Conservation (phyloP, 2,113 vertebrate species). For the Forbesichthys papilliferus region DNA sequence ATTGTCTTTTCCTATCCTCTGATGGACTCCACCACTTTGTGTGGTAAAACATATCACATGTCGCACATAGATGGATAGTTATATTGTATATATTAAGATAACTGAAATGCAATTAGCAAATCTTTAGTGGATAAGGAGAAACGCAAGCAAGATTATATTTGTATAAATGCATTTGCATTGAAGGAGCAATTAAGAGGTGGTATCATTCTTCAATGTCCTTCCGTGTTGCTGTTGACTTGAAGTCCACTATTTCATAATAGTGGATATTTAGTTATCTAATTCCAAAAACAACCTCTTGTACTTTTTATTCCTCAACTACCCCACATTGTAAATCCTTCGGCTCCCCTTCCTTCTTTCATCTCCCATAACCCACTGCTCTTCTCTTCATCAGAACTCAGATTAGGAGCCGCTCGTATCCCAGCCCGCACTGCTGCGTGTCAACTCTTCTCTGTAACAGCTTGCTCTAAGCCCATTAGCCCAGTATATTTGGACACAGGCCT, state of each 20-base stretch:
- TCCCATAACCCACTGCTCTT: slow-evolving; percentile 50
- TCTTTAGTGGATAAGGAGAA: too few species aligned
- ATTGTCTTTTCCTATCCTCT: too few species aligned
- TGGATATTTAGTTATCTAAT: slow-evolving; percentile 56
- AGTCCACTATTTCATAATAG: not conserved
- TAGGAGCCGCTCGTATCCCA: slow-evolving; percentile 58
- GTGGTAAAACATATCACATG: too few species aligned
- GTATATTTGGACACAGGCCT: slow-evolving; percentile 75
- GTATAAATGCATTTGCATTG: too few species aligned
- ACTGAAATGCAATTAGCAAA: too few species aligned
- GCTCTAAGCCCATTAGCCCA: slow-evolving; percentile 80
- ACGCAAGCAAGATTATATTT: too few species aligned
- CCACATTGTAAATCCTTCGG: slow-evolving; percentile 46
- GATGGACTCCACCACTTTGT: too few species aligned
- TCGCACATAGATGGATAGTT: too few species aligned
- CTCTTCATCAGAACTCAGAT: slow-evolving; percentile 65
- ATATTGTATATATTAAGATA: too few species aligned
- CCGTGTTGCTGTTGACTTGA: not conserved
- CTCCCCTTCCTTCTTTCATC: slow-evolving; percentile 60
- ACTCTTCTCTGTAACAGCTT: slow-evolving; percentile 77
- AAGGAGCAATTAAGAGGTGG: too few species aligned
- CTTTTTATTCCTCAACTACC: slow-evolving; percentile 34
- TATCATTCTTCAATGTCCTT: too few species aligned
- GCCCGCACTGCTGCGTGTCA: slow-evolving; percentile 55
- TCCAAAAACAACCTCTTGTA: slow-evolving; percentile 17